Evolutionary conservation across 2,797 vertebrate genomes (phyloP), one percentile per base, ranked within the genome.

Genomic region (Naso thynnoides): DNA sequence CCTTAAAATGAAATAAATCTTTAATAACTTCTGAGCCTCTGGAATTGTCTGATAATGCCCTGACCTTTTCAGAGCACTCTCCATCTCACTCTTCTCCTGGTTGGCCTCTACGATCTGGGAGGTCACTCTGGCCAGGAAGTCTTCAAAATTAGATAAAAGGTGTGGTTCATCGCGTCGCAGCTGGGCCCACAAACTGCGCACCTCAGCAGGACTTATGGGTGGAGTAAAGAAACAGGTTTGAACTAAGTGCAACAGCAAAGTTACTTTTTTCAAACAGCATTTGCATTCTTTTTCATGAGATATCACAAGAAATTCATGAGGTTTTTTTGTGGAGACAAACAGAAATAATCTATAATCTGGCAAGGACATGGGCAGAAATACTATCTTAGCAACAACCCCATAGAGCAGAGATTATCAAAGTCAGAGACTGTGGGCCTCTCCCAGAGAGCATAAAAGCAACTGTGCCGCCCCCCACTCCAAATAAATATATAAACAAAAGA

Each of bases 91-190:
- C 92, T 96, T 98, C 75, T 99, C 96, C 75, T 96, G 93, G 15
- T 96, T 95, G 39, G 95, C 97, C 78, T 97, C 96, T 66, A 93
- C 95, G 66, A 99, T 96, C 89, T 96, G 96, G 0, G 92, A 93
- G 8, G 96, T 96, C 81, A 98, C 93, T 83, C 95, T 93, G 78
- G 94, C 73, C 68, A 99, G 86, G 78, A 99, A 95, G 69, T 97
- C 96, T 85, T 99, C 97, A 66, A 99, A 99, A 90, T 82, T 95
- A 55, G 96, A 91, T 69, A 99, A 92, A 60, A 99, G 93, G 58
- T 95, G 93, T 15, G 98, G 96, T 42, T 98, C 95, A 0, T 96
- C 96, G 42, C 93, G 95, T 33, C 91, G 96, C 52, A 99, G 91
- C 79, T 96, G 95, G 9, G 94, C 87, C 97, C 97, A 98, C 62